Evolutionary conservation across 1,140 invertebrate species (phyloP).

Genomic region (Charaxes varanes): DNA sequence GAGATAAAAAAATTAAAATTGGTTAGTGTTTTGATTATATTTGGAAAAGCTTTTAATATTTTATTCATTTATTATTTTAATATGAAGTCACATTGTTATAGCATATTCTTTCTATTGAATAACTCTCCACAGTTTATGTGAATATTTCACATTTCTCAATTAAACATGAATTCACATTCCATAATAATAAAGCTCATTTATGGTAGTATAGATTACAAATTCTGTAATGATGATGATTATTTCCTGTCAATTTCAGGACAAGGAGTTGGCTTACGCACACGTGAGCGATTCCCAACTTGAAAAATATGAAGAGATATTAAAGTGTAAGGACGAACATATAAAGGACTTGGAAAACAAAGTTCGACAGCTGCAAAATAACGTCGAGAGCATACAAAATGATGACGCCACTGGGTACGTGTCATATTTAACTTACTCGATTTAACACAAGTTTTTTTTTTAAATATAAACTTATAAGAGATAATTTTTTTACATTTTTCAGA

Average conservation of each 20-base stretch:
- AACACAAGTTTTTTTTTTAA: constrained; percentile 9
- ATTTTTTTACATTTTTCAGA: constrained; percentile 36
- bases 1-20: constrained; percentile 65
- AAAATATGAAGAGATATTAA: constrained; percentile 65
- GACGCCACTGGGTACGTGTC: constrained; percentile 38
- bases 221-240: not conserved
- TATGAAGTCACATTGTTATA: too few species aligned
- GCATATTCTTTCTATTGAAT: too few species aligned
- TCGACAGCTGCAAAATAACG: constrained; percentile 46
- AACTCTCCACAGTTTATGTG: too few species aligned
- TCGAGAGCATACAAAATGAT: constrained; percentile 36
- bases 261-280: constrained; percentile 52
- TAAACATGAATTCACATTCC: not conserved
- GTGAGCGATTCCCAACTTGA: constrained; percentile 57
- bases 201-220: not conserved
- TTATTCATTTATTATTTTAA: too few species aligned
- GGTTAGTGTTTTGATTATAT: constrained; percentile 25
- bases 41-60: too few species aligned
- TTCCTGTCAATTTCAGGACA: constrained; percentile 33
- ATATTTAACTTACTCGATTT: too few species aligned
- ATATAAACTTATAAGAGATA: constrained; percentile 1
- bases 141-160: not conserved
- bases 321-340: constrained; percentile 66
- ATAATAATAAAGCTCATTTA: too few species aligned
- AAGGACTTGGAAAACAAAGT: constrained; percentile 58